Conservation (phyloP, 2,888 invertebrate genomes). For the Amiota mariae region DNA sequence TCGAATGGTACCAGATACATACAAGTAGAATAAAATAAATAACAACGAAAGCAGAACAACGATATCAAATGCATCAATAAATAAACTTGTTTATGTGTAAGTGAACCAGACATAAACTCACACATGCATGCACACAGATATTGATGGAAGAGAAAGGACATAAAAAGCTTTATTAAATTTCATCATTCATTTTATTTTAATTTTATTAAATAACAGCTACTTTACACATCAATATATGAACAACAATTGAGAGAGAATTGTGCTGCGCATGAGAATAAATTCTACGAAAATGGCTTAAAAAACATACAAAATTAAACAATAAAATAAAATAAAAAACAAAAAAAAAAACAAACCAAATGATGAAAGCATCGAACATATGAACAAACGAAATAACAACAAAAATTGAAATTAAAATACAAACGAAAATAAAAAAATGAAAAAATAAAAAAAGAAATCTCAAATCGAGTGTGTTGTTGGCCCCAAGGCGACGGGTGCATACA, state of each 20-base stretch:
- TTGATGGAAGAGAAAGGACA: background rate
- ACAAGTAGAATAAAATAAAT: background rate
- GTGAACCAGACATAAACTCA: background rate
- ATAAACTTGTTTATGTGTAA: background rate
- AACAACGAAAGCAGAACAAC: background rate
- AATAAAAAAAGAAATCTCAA: no score
- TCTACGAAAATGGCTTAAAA: constrained; percentile 22
- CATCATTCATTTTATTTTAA: constrained; percentile 54
- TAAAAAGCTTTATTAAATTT: constrained; percentile 48
- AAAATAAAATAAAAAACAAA: constrained; percentile 35
- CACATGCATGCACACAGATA: constrained; percentile 14
- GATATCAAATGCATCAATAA: background rate
- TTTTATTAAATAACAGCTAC: constrained; percentile 64
- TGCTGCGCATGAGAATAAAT: constrained; percentile 34
- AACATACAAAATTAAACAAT: constrained; percentile 38
- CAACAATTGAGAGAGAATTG: constrained; percentile 18
- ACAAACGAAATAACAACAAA: constrained; percentile 20
- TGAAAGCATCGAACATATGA: constrained; percentile 26
- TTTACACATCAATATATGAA: constrained; percentile 66
- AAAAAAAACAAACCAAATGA: constrained; percentile 22
- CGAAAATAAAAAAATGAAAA: background rate
- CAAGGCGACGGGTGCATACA: no score
- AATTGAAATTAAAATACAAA: background rate
- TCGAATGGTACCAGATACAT: background rate
- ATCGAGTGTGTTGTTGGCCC: no score